Evolutionary conservation across 2,888 invertebrate genomes (phyloP).

Genomic region (Mactromeris polynyma): DNA sequence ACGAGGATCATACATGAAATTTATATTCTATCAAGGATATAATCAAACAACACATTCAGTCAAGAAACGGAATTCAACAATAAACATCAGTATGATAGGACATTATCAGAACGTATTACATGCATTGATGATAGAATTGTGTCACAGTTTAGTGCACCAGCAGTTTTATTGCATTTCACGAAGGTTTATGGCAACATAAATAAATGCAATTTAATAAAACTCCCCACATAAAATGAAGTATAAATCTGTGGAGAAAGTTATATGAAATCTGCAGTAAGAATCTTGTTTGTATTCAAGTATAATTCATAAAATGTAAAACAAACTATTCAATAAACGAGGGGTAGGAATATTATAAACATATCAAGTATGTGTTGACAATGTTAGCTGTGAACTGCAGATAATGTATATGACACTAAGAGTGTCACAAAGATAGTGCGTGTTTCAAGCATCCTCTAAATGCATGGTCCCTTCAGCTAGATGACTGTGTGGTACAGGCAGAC

Average conservation of each 20-base stretch:
- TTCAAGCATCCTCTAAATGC: too few species aligned
- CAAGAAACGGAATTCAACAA: not conserved
- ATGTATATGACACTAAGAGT: too few species aligned
- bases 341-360: too few species aligned
- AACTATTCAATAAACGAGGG: too few species aligned
- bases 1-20: not conserved
- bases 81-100: not conserved
- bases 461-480: too few species aligned
- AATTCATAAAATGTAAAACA: too few species aligned
- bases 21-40: not conserved
- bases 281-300: not conserved
- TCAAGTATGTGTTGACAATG: too few species aligned
- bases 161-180: not conserved
- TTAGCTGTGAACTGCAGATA: too few species aligned
- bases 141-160: not conserved
- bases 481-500: too few species aligned
- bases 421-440: too few species aligned
- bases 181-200: slow-evolving; percentile 17
- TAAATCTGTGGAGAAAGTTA: not conserved
- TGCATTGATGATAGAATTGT: not conserved
- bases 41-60: not conserved
- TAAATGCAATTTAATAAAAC: slow-evolving; percentile 22
- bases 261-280: not conserved
- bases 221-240: not conserved
- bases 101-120: not conserved